Conservation (phyloP, 2,888 invertebrate species). For the Steinernema carpocapsae region DNA sequence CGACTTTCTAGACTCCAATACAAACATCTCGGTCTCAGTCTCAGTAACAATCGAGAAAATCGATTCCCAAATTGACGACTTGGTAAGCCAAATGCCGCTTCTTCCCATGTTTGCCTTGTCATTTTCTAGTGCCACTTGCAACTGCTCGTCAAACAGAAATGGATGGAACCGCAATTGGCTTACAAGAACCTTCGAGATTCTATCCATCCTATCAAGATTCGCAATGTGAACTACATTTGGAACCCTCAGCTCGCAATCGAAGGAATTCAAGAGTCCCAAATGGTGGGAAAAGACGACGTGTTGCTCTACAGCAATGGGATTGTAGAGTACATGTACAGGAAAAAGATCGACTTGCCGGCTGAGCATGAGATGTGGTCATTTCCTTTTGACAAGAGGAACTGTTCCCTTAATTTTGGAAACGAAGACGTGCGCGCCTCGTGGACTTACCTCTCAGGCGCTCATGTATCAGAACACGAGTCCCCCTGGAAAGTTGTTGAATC, state of each 20-base stretch:
- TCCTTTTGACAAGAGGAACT: slow-evolving; percentile 49
- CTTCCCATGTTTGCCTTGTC: background rate
- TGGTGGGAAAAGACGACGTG: slow-evolving; percentile 46
- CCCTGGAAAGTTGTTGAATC: slow-evolving; percentile 14
- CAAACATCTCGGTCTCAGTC: slow-evolving; percentile 51
- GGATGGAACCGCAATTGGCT: slow-evolving; percentile 44
- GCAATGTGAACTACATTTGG: slow-evolving; percentile 53
- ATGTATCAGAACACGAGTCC: slow-evolving; percentile 28
- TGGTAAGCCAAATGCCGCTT: background rate
- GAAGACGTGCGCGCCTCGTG: slow-evolving; percentile 48
- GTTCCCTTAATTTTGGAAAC: slow-evolving; percentile 46
- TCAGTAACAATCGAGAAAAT: slow-evolving; percentile 42
- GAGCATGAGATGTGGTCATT: slow-evolving; percentile 44
- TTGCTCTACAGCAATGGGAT: slow-evolving; percentile 47
- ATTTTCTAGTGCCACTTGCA: slow-evolving; percentile 42
- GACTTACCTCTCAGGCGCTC: slow-evolving; percentile 43
- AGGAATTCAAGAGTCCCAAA: slow-evolving; percentile 43
- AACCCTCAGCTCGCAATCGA: slow-evolving; percentile 44
- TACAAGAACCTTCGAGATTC: slow-evolving; percentile 45
- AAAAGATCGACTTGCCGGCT: slow-evolving; percentile 42
- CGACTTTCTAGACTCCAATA: slow-evolving; percentile 46
- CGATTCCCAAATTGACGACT: slow-evolving; percentile 31
- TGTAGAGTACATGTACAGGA: slow-evolving; percentile 48
- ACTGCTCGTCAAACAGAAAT: slow-evolving; percentile 48
- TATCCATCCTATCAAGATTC: slow-evolving; percentile 41